Conservation (phyloP, 2,888 invertebrate genomes). For the Xestia xanthographa region DNA sequence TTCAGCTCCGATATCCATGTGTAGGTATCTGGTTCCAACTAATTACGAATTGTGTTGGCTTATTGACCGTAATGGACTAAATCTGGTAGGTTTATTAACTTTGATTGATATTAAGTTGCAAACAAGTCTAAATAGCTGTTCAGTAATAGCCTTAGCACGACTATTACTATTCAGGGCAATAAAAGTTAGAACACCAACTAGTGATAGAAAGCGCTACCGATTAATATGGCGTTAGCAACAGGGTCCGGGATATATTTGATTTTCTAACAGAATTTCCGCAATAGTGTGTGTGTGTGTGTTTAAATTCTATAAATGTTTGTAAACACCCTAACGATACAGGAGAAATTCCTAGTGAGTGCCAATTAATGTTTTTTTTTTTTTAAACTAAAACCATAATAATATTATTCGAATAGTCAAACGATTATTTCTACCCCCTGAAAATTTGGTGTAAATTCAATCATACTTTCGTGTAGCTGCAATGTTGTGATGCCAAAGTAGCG, state of each 20-base stretch:
- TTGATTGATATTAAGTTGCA: slow-evolving; percentile 45
- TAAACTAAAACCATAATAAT: too few species aligned
- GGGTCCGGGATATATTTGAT: background rate
- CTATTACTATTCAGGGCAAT: slow-evolving; percentile 12
- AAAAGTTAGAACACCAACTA: slow-evolving; percentile 18
- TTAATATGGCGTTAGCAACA: background rate
- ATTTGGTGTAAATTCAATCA: background rate
- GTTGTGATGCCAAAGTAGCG: background rate
- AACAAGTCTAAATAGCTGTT: slow-evolving; percentile 39
- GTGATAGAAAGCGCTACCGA: slow-evolving; percentile 10
- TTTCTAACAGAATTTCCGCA: background rate
- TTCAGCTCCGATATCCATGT: background rate
- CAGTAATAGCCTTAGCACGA: slow-evolving; percentile 52
- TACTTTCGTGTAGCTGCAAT: background rate
- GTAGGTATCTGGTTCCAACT: background rate
- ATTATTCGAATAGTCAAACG: too few species aligned
- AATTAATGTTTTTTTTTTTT: too few species aligned
- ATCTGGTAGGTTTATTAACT: slow-evolving; percentile 38
- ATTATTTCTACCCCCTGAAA: background rate
- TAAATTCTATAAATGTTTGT: too few species aligned
- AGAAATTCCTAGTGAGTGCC: too few species aligned
- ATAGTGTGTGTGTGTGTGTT: background rate
- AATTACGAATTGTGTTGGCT: slow-evolving; percentile 37
- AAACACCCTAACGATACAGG: background rate
- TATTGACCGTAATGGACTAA: slow-evolving; percentile 37